Percentiles rank a stretch among this genome's conserved stretches.
phyloP scores from a whole-genome alignment of 92 coral and sea anemone species.

The Siderastrea radians region DNA sequence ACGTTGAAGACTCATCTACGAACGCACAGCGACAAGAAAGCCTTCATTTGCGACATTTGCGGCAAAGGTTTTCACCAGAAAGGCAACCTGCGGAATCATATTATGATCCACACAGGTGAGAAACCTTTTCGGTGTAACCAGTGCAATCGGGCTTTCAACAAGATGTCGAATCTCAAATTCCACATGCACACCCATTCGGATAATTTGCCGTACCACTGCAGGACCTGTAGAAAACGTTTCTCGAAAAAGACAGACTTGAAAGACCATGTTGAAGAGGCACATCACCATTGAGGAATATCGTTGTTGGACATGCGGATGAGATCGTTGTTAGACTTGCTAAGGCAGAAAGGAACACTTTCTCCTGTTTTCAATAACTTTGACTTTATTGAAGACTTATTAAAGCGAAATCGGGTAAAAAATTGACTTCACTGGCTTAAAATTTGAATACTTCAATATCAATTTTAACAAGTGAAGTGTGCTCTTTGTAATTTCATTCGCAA shows the following conservation, averaged over 20 bases:
- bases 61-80: conserved; percentile 99
- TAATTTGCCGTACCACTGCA: conserved; percentile 86
- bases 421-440: neutral
- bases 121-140: conserved; percentile 93
- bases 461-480: neutral
- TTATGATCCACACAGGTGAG: conserved; percentile 98
- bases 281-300: conserved; percentile 4
- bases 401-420: neutral
- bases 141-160: conserved; percentile 96
- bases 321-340: neutral
- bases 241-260: conserved; percentile 81
- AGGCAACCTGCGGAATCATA: conserved; percentile 95
- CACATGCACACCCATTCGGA: conserved; percentile 97
- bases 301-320: neutral
- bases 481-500: neutral
- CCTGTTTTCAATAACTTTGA: neutral
- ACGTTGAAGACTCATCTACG: conserved; percentile 96
- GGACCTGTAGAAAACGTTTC: conserved; percentile 84
- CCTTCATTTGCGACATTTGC: conserved; percentile 92
- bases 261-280: conserved; percentile 81
- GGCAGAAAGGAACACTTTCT: neutral
- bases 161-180: conserved; percentile 97
- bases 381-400: neutral
- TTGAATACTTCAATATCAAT: neutral
- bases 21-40: conserved; percentile 95